Base-by-base conservation (phyloP, 2,797 vertebrate genomes). In the Carapus acus region DNA sequence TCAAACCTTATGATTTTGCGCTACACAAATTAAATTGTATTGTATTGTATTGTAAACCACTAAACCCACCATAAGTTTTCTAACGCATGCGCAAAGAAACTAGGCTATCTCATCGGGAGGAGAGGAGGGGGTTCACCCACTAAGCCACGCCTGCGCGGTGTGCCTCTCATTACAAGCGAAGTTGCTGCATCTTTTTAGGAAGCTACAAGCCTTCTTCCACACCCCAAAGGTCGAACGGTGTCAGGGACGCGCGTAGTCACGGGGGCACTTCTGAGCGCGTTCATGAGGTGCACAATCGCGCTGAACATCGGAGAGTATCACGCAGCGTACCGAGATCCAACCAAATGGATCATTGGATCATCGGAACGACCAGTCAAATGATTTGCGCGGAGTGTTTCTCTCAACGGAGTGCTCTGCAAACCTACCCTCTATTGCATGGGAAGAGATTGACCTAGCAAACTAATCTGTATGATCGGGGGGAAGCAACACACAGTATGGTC, bases 401-500 rank as follows among this genome's bases (percentile, higher is more conserved):
- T 53, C 59, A 58, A 51, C 67, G 65, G 72, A 61, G 60, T 71
- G 51, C 71, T 79, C 77, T 78, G 71, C 78, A 83, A 54, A 53
- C 52, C 51, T 77, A 68, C 74, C 72, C 63, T 70, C 64, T 82
- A 74, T 80, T 82, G 81, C 81, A 86, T 76, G 73, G 69, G 82
- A 51, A 65, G 74, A 66, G 66, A 76, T 77, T 67, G 83, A 78
- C 80, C 66, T 53, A 71, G 79, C 52, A 79, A 86, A 85, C 79
- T 79, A 59, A 86, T 86, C 87, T 88, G 87, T 80, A 89, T 90
- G 88, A 85, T 73, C 83, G 86, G 83, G 85, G 74, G 81, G 78
- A 83, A 83, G 86, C 76, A 84, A 82, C 77, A 67, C 90, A 86
- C 92, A 98, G 90, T 89, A 98, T 98, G 95, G 94, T 97, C 86